Conservation (phyloP, 2,113 vertebrate species). For the Odontesthes bonariensis region DNA sequence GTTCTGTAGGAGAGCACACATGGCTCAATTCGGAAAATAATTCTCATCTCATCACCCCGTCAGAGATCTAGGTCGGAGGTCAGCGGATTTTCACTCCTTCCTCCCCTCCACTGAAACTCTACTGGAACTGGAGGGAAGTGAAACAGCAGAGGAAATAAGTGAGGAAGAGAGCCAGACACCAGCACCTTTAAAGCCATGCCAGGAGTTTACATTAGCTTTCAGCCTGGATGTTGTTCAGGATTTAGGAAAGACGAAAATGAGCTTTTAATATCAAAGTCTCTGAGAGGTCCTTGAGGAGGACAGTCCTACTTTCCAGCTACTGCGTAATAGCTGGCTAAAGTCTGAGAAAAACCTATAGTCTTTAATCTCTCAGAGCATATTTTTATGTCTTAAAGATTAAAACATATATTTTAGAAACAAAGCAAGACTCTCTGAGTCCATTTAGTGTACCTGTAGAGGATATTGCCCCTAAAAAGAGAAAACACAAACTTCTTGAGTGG, state of each 20-base stretch:
- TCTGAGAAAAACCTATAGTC: slow-evolving; percentile 33
- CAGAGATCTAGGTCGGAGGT: slow-evolving; percentile 36
- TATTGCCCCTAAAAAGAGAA: slow-evolving; percentile 21
- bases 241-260: slow-evolving; percentile 55
- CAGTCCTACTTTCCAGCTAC: slow-evolving; percentile 54
- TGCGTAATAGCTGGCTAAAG: slow-evolving; percentile 35
- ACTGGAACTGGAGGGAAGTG: slow-evolving; percentile 25
- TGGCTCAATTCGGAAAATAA: background rate
- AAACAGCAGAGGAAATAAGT: slow-evolving; percentile 21
- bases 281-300: slow-evolving; percentile 56
- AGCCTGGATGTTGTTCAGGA: slow-evolving; percentile 52
- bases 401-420: slow-evolving; percentile 54
- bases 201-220: slow-evolving; percentile 69
- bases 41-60: background rate
- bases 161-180: slow-evolving; percentile 72
- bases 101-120: background rate
- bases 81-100: slow-evolving; percentile 13
- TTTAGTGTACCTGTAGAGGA: slow-evolving; percentile 17
- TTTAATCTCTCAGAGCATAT: slow-evolving; percentile 1
- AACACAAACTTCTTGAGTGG: background rate
- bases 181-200: slow-evolving; percentile 73
- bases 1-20: background rate
- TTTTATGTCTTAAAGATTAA: slow-evolving; percentile 24
- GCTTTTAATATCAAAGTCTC: slow-evolving; percentile 61
- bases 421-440: background rate